A percentile compares a stretch with the other conserved stretches of the same genome.
These are phyloP conservation scores for Metridium senile DNA, from an alignment of 92 coral and sea anemone species.

Conservation along the genomic window DNA sequence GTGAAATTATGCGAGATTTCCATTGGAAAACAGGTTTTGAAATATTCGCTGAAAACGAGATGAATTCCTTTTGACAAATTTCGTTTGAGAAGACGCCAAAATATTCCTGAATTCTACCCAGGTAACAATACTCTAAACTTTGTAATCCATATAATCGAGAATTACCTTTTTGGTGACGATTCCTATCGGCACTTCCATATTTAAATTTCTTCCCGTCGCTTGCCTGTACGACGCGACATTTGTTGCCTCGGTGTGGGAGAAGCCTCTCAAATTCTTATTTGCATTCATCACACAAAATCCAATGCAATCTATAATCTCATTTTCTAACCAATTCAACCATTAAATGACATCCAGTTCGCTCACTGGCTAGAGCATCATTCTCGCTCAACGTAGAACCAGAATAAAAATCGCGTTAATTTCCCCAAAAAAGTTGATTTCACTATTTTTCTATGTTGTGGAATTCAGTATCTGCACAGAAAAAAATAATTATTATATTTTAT, in stretches of 20 bases:
- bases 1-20: neutral
- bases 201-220: neutral
- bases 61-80: too few species aligned
- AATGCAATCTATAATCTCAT: conserved; percentile 40
- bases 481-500: conserved; percentile 1
- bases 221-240: conserved; percentile 11
- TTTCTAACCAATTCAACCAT: conserved; percentile 24
- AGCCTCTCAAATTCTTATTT: conserved; percentile 39
- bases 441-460: neutral
- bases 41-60: neutral
- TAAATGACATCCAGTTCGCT: conserved; percentile 17
- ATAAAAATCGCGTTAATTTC: neutral
- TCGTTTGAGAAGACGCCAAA: too few species aligned
- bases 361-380: neutral
- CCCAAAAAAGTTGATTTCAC: neutral
- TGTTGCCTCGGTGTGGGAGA: conserved; percentile 14
- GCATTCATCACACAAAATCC: conserved; percentile 26
- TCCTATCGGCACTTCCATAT: conserved; percentile 7
- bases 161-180: neutral
- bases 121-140: neutral
- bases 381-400: neutral
- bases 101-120: neutral
- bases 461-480: neutral
- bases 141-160: neutral
- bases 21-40: neutral